Base-by-base conservation (phyloP, 2,113 vertebrate genomes). In the Vimba vimba region DNA sequence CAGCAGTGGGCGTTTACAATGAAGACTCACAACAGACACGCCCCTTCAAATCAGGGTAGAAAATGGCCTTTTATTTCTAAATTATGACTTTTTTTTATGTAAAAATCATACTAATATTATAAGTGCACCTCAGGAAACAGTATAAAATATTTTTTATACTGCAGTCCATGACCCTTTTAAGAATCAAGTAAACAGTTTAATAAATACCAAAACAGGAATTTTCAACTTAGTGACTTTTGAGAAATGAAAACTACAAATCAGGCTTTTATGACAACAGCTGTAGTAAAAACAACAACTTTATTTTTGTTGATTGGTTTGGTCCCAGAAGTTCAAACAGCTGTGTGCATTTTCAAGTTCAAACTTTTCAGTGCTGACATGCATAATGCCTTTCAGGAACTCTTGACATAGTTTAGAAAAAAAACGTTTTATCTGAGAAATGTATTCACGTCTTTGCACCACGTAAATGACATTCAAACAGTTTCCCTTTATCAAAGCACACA, bases 311-410 rank as follows among this genome's bases (percentile, higher is more conserved):
- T 45, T 43, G 27, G 60, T 81, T 81, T 81, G 59, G 79, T 81
- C 79, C 79, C 59, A 81, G 4, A 64, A 64, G 59, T 64, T 52
- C 13, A 19, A 27, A 10, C n/a, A 10, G 3, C 36, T n/a, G 30
- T 23, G 11, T 79, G n/a, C 8, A 47, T 43, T 79, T 79, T 59
- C 73, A 75, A 79, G 60, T 64, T 30, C 39, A 81, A 81, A 47
- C 57, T 47, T 47, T 64, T 45, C 73, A 75, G 59, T 27, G 73
- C 39, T 39, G 27, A 36, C 30, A 59, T 57, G 50, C 59, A 64
- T 64, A 64, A 64, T 80, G 59, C 36, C 59, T n/a, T 79, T n/a
- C 60, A 43, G 21, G 57, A 80, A 64, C 8, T 80, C 59, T 45
- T 45, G n/a, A 64, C 78, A 64, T 10, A 45, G 15, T 47, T n/a